phyloP scores from a whole-genome alignment of 2,888 invertebrate genomes.

The Parnassius apollo region DNA sequence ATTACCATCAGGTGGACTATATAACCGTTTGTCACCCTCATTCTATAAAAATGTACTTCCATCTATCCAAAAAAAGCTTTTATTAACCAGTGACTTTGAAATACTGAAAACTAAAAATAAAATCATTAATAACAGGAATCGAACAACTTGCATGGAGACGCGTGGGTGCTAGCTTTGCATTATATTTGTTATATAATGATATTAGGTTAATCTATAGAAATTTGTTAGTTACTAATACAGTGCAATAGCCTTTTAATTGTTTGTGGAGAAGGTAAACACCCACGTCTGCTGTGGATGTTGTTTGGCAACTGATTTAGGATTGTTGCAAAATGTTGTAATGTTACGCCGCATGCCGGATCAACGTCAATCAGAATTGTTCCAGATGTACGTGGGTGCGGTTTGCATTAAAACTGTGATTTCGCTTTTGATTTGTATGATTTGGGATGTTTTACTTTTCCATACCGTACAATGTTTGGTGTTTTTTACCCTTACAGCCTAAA shows the following conservation, averaged over 20 bases:
- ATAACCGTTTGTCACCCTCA: too few species aligned
- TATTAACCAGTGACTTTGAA: too few species aligned
- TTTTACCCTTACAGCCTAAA: too few species aligned
- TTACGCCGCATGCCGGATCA: conserved; percentile 17
- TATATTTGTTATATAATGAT: conserved; percentile 32
- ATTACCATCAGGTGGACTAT: too few species aligned
- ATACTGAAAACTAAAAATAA: background rate
- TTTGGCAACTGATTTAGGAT: conserved; percentile 23
- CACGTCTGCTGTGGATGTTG: conserved; percentile 35
- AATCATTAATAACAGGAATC: conserved; percentile 39
- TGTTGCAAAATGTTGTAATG: conserved; percentile 26
- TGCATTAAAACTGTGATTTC: conserved; percentile 5
- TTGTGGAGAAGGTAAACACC: conserved; percentile 50
- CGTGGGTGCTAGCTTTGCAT: conserved; percentile 53
- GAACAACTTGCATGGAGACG: conserved; percentile 45
- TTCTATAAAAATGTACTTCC: too few species aligned
- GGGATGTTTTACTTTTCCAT: conserved; percentile 12
- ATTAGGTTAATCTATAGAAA: conserved; percentile 31
- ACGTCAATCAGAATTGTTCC: conserved; percentile 24
- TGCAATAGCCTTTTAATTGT: conserved; percentile 67
- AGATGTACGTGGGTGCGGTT: conserved; percentile 24
- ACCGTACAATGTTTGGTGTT: background rate
- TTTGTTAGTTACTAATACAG: conserved; percentile 42
- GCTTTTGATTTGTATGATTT: conserved; percentile 13
- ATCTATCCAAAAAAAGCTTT: too few species aligned